Conservation (phyloP, 2,888 invertebrate species). For the Phorcus lineatus region DNA sequence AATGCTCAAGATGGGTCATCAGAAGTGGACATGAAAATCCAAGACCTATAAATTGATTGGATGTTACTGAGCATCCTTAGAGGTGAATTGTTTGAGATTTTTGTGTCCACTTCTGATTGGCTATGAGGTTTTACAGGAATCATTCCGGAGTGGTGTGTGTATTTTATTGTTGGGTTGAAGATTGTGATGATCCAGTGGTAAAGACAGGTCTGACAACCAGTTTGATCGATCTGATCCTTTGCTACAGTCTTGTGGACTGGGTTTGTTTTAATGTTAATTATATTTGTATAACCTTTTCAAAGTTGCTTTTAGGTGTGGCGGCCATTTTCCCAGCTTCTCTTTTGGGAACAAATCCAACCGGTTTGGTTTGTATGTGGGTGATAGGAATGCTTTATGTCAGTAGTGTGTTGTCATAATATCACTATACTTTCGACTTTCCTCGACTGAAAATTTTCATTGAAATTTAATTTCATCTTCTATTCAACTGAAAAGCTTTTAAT, state of each 20-base stretch:
- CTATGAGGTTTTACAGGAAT: slow-evolving; percentile 18
- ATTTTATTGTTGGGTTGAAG: slow-evolving; percentile 9
- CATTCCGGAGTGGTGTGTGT: slow-evolving; percentile 20
- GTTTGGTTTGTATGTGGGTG: slow-evolving; percentile 3
- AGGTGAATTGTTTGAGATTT: neutral
- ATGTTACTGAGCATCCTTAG: too few relatives aligned
- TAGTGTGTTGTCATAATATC: too few relatives aligned
- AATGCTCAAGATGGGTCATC: too few relatives aligned
- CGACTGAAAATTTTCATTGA: too few relatives aligned
- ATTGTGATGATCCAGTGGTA: neutral
- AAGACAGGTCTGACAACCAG: neutral
- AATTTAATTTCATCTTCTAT: too few relatives aligned
- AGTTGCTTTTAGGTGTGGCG: slow-evolving; percentile 57
- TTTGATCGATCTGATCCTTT: too few relatives aligned
- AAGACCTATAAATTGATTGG: too few relatives aligned
- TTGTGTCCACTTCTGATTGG: neutral
- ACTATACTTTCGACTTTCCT: too few relatives aligned
- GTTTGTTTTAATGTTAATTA: slow-evolving; percentile 14
- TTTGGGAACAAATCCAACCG: slow-evolving; percentile 38
- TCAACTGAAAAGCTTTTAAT: too few relatives aligned
- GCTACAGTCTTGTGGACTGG: neutral
- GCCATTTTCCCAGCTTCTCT: slow-evolving; percentile 62
- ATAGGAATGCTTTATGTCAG: neutral
- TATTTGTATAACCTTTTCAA: slow-evolving; percentile 20
- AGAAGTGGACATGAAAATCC: too few relatives aligned